These are phyloP conservation scores for Eustalomyia histrio DNA, from an alignment of 2,888 invertebrate species.

Conservation along the genomic window DNA sequence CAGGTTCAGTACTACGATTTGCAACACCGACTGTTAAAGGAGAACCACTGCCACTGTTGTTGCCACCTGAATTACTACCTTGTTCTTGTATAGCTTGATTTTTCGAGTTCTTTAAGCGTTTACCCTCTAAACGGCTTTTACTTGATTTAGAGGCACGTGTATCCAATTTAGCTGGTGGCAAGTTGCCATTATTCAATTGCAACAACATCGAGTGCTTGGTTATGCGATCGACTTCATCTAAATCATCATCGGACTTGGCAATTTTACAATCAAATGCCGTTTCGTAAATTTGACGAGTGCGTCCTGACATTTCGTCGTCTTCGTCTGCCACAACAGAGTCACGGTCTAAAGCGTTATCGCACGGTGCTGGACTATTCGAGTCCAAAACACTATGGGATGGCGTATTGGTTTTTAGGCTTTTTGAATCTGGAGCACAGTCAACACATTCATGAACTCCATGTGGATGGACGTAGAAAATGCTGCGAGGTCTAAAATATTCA, in stretches of 20 bases:
- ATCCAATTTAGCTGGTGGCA: conserved; percentile 78
- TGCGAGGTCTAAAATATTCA: conserved; percentile 83
- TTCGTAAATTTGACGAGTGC: conserved; percentile 90
- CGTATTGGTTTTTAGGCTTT: conserved; percentile 58
- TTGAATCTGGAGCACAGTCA: conserved; percentile 76
- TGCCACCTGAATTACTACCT: conserved; percentile 67
- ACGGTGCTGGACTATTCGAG: conserved; percentile 58
- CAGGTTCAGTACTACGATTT: conserved; percentile 64
- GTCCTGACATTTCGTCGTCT: conserved; percentile 81
- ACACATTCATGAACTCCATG: conserved; percentile 82
- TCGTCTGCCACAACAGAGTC: conserved; percentile 64
- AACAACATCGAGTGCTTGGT: conserved; percentile 89
- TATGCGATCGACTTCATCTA: conserved; percentile 89
- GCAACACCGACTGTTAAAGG: conserved; percentile 47
- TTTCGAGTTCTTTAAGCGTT: conserved; percentile 78
- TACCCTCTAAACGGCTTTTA: conserved; percentile 75
- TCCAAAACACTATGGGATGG: conserved; percentile 54
- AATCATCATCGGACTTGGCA: conserved; percentile 88
- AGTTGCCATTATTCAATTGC: conserved; percentile 80
- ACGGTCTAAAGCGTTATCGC: conserved; percentile 62
- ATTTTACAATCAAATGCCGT: conserved; percentile 94
- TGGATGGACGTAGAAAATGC: conserved; percentile 86
- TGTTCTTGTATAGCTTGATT: conserved; percentile 78
- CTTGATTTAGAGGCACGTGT: conserved; percentile 69
- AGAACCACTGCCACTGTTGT: conserved; percentile 67